Evolutionary conservation across 2,113 vertebrate species (phyloP).

Genomic region (Phaetusa simplex): DNA sequence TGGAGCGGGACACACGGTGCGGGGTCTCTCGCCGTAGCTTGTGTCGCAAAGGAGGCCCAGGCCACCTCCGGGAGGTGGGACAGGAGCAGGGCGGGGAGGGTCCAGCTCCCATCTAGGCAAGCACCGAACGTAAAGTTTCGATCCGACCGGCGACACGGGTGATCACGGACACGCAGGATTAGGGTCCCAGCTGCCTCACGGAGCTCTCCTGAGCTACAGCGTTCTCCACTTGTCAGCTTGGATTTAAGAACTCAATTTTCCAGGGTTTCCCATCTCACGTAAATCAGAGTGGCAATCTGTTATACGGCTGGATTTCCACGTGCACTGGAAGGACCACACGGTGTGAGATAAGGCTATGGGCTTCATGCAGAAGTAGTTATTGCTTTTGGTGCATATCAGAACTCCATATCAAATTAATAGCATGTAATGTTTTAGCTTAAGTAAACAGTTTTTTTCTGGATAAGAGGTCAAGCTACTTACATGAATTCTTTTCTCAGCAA

Average conservation of each 20-base stretch:
- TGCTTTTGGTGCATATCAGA: slow-evolving; percentile 11
- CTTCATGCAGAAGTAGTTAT: not conserved
- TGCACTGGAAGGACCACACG: not conserved
- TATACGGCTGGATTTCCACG: not conserved
- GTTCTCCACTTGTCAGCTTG: not conserved
- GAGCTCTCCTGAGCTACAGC: not conserved
- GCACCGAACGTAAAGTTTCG: not conserved
- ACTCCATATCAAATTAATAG: slow-evolving; percentile 2
- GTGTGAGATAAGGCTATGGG: not conserved
- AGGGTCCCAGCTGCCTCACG: not conserved
- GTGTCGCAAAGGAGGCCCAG: not conserved
- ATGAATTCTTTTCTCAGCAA: not conserved
- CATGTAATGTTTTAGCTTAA: not conserved
- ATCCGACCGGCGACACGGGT: not conserved
- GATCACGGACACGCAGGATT: not conserved
- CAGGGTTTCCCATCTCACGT: not conserved
- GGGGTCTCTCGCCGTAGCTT: not conserved
- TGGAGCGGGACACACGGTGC: accelerated
- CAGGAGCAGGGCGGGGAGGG: not conserved
- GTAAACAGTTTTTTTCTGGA: not conserved
- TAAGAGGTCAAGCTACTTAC: not conserved
- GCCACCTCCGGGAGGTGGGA: accelerated
- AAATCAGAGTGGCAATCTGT: not conserved
- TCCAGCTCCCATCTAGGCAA: not conserved
- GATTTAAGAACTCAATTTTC: not conserved